phyloP scores from a whole-genome alignment of 2,888 invertebrate species.

The Macaria liturata region DNA sequence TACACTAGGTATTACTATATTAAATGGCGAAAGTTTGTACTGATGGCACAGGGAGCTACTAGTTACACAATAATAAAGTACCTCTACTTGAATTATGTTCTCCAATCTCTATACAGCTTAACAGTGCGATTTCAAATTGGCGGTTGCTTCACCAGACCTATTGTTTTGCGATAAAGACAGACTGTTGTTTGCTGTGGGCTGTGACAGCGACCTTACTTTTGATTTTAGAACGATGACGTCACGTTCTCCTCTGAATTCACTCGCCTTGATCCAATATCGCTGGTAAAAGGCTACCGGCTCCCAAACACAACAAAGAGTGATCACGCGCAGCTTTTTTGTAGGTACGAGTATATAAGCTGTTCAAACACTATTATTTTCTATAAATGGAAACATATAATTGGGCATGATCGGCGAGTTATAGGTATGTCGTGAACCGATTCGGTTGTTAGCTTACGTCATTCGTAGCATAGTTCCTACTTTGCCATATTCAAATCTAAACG shows the following conservation, averaged over 20 bases:
- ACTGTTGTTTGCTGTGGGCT: conserved; percentile 43
- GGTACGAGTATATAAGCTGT: conserved; percentile 1
- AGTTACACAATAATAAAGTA: too few relatives aligned
- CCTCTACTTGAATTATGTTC: too few relatives aligned
- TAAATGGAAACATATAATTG: conserved; percentile 35
- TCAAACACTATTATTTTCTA: conserved; percentile 28
- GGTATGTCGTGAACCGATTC: conserved; percentile 26
- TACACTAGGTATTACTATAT: too few relatives aligned
- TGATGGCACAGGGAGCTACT: too few relatives aligned
- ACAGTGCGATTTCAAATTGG: conserved; percentile 7
- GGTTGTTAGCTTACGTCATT: conserved; percentile 34
- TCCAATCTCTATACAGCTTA: background rate
- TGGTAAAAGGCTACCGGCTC: conserved; percentile 43
- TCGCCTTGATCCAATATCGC: conserved; percentile 59
- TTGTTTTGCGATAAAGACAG: conserved; percentile 35
- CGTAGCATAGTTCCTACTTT: conserved; percentile 28
- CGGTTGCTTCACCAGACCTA: conserved; percentile 10
- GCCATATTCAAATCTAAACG: conserved; percentile 24
- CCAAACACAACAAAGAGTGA: conserved; percentile 28
- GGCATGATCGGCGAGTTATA: conserved; percentile 31
- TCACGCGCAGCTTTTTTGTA: conserved; percentile 28
- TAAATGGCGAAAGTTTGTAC: too few relatives aligned
- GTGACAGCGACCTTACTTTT: conserved; percentile 58
- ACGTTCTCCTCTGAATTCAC: conserved; percentile 59
- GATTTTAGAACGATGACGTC: conserved; percentile 63